Evolutionary conservation across 2,113 vertebrate genomes (phyloP).

Genomic region (Litocranius walleri): DNA sequence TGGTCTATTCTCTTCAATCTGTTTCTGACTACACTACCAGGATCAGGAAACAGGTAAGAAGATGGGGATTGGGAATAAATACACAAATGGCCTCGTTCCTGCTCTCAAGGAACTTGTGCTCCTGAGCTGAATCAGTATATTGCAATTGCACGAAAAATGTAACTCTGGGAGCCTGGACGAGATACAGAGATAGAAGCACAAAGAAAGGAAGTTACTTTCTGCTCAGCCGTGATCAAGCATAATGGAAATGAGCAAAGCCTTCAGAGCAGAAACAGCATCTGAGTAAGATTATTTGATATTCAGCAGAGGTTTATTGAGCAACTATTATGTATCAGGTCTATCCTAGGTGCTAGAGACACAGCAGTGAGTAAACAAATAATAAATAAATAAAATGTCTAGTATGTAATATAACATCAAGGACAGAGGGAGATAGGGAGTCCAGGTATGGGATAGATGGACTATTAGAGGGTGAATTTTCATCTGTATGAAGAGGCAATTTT

Average conservation of each 20-base stretch:
- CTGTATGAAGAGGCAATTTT: not conserved
- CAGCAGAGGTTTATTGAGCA: not conserved
- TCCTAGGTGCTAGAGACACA: not conserved
- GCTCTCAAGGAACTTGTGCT: not conserved
- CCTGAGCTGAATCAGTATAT: not conserved
- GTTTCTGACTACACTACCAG: not conserved
- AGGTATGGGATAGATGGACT: not conserved
- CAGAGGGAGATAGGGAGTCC: not conserved
- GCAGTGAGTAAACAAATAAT: not conserved
- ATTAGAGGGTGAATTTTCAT: not conserved
- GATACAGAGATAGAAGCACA: not conserved
- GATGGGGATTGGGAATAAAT: not conserved
- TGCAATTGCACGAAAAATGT: not conserved
- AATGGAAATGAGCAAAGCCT: not conserved
- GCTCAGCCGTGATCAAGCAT: not conserved
- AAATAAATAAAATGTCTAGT: not conserved
- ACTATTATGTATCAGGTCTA: not conserved
- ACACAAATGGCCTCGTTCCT: not conserved
- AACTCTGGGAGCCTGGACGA: not conserved
- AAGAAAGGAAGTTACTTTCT: not conserved
- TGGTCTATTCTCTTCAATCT: not conserved
- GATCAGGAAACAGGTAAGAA: not conserved
- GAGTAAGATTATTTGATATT: not conserved
- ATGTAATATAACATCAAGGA: not conserved
- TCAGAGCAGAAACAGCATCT: not conserved